Conservation (phyloP, 2,888 invertebrate species). For the Bellardia pandia region DNA sequence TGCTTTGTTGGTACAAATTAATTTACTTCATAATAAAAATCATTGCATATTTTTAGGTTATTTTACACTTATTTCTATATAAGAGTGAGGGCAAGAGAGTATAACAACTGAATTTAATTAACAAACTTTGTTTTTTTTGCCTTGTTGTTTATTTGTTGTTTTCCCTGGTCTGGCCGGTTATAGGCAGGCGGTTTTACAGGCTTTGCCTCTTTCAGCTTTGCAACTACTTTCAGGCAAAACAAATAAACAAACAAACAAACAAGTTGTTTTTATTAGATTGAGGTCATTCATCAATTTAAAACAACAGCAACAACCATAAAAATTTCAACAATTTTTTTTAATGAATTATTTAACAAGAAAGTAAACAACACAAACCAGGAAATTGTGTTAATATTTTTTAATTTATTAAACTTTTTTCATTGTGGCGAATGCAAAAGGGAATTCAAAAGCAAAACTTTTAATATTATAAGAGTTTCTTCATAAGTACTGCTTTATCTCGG, state of each 20-base stretch:
- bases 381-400: constrained; percentile 54
- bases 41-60: constrained; percentile 35
- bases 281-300: constrained; percentile 67
- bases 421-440: constrained; percentile 11
- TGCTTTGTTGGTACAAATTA: constrained; percentile 9
- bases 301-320: constrained; percentile 55
- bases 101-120: constrained; percentile 49
- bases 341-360: constrained; percentile 46
- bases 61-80: neutral
- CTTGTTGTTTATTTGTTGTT: constrained; percentile 49
- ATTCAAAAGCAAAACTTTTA: constrained; percentile 21
- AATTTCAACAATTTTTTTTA: constrained; percentile 49
- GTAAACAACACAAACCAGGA: constrained; percentile 25
- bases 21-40: neutral
- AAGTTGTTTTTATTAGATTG: constrained; percentile 56
- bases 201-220: constrained; percentile 21
- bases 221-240: neutral
- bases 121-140: constrained; percentile 45
- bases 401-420: neutral
- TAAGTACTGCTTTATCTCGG: constrained; percentile 28
- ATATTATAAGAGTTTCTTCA: neutral
- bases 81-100: neutral
- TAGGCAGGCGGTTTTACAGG: constrained; percentile 1
- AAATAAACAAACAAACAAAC: constrained; percentile 26
- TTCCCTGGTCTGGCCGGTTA: constrained; percentile 8